phyloP scores from a whole-genome alignment of 2,113 vertebrate genomes.

The human region GRCh38 chr1:81198001-81198500 shows the following conservation, averaged over 20 bases:
- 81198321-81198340: constrained; percentile 43
- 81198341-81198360: constrained; percentile 28
- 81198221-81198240: background rate
- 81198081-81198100: background rate
- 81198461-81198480: background rate
- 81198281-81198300: constrained; percentile 61
- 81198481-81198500: background rate
- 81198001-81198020: constrained; percentile 57
- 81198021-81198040: constrained; percentile 53
- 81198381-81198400: background rate
- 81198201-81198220: constrained; percentile 40
- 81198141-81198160: background rate
- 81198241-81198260: constrained; percentile 47
- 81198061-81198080: constrained; percentile 69
- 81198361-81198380: background rate
- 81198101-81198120: constrained; percentile 36
- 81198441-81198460: background rate
- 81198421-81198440: background rate
- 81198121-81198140: background rate
- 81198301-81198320: constrained; percentile 37
- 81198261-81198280: constrained; percentile 58
- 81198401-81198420: background rate
- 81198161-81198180: background rate
- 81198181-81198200: constrained; percentile 59
- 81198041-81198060: constrained; percentile 38